Evolutionary conservation across 2,113 vertebrate genomes (phyloP).

Genomic region (Mungos mungo): DNA sequence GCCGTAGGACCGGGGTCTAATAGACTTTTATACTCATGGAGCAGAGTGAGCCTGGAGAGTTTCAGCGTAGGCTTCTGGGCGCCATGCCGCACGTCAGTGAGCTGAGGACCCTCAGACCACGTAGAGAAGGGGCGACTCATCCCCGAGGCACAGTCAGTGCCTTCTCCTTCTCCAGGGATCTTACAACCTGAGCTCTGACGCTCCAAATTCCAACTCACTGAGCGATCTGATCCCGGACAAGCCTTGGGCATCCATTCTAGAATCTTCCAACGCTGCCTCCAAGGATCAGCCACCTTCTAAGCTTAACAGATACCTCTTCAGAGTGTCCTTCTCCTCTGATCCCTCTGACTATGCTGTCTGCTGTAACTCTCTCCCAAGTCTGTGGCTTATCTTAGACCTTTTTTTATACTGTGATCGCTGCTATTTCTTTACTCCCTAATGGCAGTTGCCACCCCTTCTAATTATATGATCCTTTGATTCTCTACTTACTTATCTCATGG

Average conservation of each 20-base stretch:
- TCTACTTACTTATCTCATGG: background rate
- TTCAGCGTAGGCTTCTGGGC: fast-evolving
- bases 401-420: background rate
- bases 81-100: too few relatives aligned
- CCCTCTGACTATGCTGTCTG: background rate
- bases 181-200: background rate
- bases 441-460: background rate
- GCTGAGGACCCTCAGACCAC: fast-evolving
- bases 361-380: background rate
- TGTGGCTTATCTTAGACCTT: background rate
- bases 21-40: background rate
- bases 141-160: fast-evolving
- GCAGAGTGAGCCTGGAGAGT: background rate
- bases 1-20: background rate
- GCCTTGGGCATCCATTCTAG: background rate
- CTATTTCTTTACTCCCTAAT: background rate
- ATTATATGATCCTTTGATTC: background rate
- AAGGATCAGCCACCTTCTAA: background rate
- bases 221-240: background rate
- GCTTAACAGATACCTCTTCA: background rate
- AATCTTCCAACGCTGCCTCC: background rate
- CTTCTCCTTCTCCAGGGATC: background rate
- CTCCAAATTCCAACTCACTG: background rate
- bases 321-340: background rate
- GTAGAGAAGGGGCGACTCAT: background rate